Evolutionary conservation across 2,888 invertebrate species (phyloP), one percentile per base, ranked within the genome.

Genomic region (Volucella inanis): DNA sequence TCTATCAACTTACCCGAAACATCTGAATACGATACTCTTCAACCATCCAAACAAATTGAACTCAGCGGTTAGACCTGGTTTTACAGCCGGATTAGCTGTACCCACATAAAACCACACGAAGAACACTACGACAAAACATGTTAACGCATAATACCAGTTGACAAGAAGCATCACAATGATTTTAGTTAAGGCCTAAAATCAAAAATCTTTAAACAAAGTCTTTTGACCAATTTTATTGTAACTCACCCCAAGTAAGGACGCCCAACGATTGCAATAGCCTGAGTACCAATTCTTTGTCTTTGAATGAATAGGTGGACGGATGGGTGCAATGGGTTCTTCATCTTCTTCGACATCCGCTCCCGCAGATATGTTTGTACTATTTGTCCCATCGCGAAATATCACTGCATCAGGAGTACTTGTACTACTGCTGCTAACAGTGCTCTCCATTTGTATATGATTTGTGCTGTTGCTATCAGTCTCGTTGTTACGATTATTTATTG

Each of bases 241-340:
- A 71, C 95, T 94, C 93, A 98, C 98, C 89, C 98, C 98, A 88
- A 96, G 92, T 3, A 99, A 93, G 1, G 98, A 98, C 59, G 98
- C 94, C 98, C 98, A 99, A 89, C 98, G 94, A 91, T 98, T 99
- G 92, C 98, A 98, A 88, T 98, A 95, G 88, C 95, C 94, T 0
- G 98, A 98, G 92, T 98, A 99, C 98, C 98, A 98, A 90, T 98
- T 98, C 89, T 97, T 96, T 88, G 97, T 96, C 93, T 98, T 98
- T 9, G 96, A 96, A 91, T 97, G 96, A 87, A 97, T 96, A 88
- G 95, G 95, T 49, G 93, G 93, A 88, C 95, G 94, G 88, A 94
- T 93, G 8, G 93, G 93, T 0, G 92, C 92, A 84, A 94, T 93
- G 4, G 94, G 94, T 77, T 93, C 93, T 47, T 91, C 92, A 18